Evolutionary conservation across 2,888 invertebrate genomes (phyloP).

Genomic region (Chrysina gloriosa): DNA sequence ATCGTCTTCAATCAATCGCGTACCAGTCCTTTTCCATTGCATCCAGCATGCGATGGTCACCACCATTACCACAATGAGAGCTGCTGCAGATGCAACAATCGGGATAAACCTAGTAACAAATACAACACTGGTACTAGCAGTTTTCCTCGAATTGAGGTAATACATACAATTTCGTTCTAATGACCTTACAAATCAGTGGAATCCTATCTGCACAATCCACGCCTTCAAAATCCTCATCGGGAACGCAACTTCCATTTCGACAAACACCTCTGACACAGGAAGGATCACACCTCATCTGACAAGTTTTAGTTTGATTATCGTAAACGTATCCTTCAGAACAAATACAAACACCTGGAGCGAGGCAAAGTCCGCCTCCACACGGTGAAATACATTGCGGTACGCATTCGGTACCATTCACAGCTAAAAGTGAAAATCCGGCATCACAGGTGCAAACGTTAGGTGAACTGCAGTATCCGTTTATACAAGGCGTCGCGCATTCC

Average conservation of each 20-base stretch:
- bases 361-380: slow-evolving; percentile 46
- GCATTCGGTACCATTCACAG: slow-evolving; percentile 37
- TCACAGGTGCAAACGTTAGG: slow-evolving; percentile 52
- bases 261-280: slow-evolving; percentile 25
- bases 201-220: not conserved
- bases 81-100: not conserved
- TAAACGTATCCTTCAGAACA: slow-evolving; percentile 46
- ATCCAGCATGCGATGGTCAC: not conserved
- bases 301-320: slow-evolving; percentile 16
- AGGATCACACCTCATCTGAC: not conserved
- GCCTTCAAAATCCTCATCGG: slow-evolving; percentile 1
- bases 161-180: slow-evolving; percentile 13
- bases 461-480: slow-evolving; percentile 49
- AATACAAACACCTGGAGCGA: slow-evolving; percentile 43
- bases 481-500: slow-evolving; percentile 47
- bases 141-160: no score
- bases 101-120: not conserved
- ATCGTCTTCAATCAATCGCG: not conserved
- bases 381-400: slow-evolving; percentile 39
- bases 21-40: no score
- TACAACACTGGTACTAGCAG: not conserved
- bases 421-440: slow-evolving; percentile 33
- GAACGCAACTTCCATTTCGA: not conserved
- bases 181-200: not conserved
- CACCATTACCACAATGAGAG: not conserved